Evolutionary conservation across 2,888 invertebrate species (phyloP).

Genomic region (Metalampra italica): DNA sequence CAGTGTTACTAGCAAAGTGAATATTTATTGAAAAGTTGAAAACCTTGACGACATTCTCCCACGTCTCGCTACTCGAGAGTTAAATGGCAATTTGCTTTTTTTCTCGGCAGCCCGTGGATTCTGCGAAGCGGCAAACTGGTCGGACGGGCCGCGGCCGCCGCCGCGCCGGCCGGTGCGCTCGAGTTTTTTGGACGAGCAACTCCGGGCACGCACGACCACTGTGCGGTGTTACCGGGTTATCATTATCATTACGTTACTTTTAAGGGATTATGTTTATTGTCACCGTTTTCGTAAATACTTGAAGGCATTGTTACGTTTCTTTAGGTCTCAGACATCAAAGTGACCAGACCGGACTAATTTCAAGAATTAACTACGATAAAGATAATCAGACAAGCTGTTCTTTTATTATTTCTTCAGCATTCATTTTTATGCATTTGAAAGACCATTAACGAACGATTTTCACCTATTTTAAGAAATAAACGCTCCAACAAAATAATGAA

Average conservation of each 20-base stretch:
- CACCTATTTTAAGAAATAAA: no score
- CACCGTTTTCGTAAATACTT: background rate
- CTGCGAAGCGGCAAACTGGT: slow-evolving; percentile 71
- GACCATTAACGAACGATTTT: no score
- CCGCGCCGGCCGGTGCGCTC: slow-evolving; percentile 29
- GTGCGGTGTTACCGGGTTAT: slow-evolving; percentile 39
- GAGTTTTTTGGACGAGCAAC: slow-evolving; percentile 65
- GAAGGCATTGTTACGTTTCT: background rate
- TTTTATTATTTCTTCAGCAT: no score
- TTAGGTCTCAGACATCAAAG: no score
- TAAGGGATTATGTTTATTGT: background rate
- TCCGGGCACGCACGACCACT: slow-evolving; percentile 27
- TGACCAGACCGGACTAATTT: no score
- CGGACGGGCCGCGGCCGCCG: slow-evolving; percentile 38
- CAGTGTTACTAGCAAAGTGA: background rate
- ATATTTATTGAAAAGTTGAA: slow-evolving; percentile 49
- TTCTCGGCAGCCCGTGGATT: slow-evolving; percentile 47
- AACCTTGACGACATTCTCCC: slow-evolving; percentile 69
- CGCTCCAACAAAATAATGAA: background rate
- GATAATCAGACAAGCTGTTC: no score
- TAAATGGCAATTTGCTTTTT: slow-evolving; percentile 67
- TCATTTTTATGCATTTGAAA: no score
- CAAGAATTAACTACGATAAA: no score
- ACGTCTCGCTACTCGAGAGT: slow-evolving; percentile 36
- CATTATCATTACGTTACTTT: slow-evolving; percentile 15